Conservation (phyloP, 2,888 invertebrate genomes). For the Oegoconia quadripuncta region DNA sequence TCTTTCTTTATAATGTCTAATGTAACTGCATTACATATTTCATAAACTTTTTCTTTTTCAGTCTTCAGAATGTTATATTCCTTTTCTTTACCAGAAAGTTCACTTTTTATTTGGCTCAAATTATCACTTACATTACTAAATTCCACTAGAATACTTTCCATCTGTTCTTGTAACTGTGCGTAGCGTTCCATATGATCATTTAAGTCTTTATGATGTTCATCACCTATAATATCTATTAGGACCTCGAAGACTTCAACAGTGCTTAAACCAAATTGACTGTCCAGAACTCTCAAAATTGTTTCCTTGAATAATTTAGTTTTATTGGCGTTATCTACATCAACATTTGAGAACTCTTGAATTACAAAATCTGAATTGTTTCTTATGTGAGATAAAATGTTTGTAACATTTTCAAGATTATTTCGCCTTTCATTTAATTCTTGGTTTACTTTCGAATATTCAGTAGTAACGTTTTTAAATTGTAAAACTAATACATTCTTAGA, state of each 20-base stretch:
- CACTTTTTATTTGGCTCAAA: conserved; percentile 39
- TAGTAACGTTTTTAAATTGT: conserved; percentile 31
- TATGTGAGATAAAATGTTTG: conserved; percentile 34
- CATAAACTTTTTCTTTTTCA: conserved; percentile 52
- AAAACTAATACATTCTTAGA: conserved; percentile 35
- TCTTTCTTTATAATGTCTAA: conserved; percentile 56
- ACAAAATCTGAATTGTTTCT: conserved; percentile 36
- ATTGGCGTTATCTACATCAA: conserved; percentile 25
- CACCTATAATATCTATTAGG: conserved; percentile 34
- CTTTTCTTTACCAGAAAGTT: conserved; percentile 47
- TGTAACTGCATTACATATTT: conserved; percentile 60
- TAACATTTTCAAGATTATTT: conserved; percentile 29
- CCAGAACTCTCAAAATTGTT: conserved; percentile 43
- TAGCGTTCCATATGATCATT: conserved; percentile 32
- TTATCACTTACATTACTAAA: conserved; percentile 39
- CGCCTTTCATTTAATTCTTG: conserved; percentile 41
- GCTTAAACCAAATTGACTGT: conserved; percentile 42
- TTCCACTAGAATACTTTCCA: conserved; percentile 36
- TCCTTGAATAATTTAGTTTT: conserved; percentile 41
- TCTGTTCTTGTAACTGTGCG: conserved; percentile 33
- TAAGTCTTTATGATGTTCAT: conserved; percentile 38
- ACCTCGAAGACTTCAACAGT: conserved; percentile 41
- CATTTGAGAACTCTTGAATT: conserved; percentile 23
- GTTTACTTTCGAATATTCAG: conserved; percentile 33
- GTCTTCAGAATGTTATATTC: conserved; percentile 47